These are phyloP conservation scores for Tanytarsus gracilentus DNA, from an alignment of 2,888 invertebrate species.

Conservation along the genomic window DNA sequence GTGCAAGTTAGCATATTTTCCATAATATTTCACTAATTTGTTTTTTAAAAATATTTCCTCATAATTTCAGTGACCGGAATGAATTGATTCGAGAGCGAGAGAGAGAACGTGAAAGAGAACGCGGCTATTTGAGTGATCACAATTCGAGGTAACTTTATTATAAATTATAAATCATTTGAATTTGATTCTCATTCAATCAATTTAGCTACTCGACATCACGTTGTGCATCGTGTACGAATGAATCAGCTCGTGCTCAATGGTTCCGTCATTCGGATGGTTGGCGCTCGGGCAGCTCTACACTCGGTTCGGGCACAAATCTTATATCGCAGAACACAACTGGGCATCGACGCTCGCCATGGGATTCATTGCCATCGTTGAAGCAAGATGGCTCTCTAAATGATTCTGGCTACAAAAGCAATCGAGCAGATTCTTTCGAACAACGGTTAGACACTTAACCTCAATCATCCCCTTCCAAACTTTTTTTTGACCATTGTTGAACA, in stretches of 20 bases:
- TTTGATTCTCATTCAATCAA: not conserved
- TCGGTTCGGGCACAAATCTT: conserved; percentile 49
- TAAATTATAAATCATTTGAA: conserved; percentile 31
- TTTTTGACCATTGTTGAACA: not conserved
- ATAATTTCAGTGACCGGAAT: conserved; percentile 62
- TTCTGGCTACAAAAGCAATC: conserved; percentile 76
- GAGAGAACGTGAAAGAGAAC: conserved; percentile 58
- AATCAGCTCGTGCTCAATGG: conserved; percentile 81
- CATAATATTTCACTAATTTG: too few relatives aligned
- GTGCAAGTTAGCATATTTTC: too few relatives aligned
- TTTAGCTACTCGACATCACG: conserved; percentile 52
- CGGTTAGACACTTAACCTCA: conserved; percentile 48
- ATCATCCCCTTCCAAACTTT: not conserved
- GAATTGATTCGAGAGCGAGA: conserved; percentile 70
- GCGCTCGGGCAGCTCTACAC: conserved; percentile 65
- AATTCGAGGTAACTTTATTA: conserved; percentile 54
- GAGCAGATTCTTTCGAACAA: conserved; percentile 80
- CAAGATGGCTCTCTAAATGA: conserved; percentile 81
- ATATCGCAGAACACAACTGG: conserved; percentile 39
- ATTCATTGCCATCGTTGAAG: conserved; percentile 73
- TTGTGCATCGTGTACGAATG: conserved; percentile 82
- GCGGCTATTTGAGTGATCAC: conserved; percentile 69
- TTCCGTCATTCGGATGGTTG: conserved; percentile 84
- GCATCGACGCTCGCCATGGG: conserved; percentile 78
- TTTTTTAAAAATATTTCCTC: too few relatives aligned